Evolutionary conservation across 2,797 vertebrate species (phyloP), one percentile per base, ranked within the genome.

Genomic region (Sternotherus odoratus): DNA sequence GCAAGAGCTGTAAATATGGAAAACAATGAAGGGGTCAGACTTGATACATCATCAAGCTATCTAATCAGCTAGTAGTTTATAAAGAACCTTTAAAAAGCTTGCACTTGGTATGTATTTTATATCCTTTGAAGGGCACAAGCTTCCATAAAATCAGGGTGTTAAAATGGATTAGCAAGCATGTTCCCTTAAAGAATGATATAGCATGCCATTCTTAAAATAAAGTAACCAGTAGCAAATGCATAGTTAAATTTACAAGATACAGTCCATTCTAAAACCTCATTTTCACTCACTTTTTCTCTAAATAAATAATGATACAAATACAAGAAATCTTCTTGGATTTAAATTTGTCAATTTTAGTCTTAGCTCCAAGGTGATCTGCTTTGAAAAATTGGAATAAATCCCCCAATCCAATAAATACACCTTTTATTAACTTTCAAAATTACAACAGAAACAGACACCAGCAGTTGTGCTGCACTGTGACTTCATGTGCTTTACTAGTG

Each of bases 281-380:
- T 83, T 8, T 5, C 4, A 57, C 69, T 10, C 24, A 6, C 48
- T 49, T 49, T 36, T 81, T 86, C 83, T 69, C 17, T 88, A 43
- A 85, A 69, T 69, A 69, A 69, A 39, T 63, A 6, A 60, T 60
- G 15, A 60, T 66, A 39, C 39, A 69, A 36, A 23, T 39, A 21
- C 36, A 92, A 82, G 69, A 91, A 93, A 88, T 83, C 4, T 2
- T 69, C 2, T 39, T 43, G 8, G 74, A 56, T 82, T 92, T 85
- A 85, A 86, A 86, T 81, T 83, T 92, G 4, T 88, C 78, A 77
- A 0, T 92, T 26, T 75, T 11, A 60, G 48, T 56, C 30, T 75
- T 66, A 87, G n/a, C 2, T 92, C 83, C 91, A 96, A 79, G 26
- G 66, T n/a, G 89, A 79, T 86, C 85, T 94, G 63, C 88, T 92